Evolutionary conservation across 2,888 invertebrate species (phyloP), one percentile per base, ranked within the genome.

Genomic region (Agriopis aurantiaria): DNA sequence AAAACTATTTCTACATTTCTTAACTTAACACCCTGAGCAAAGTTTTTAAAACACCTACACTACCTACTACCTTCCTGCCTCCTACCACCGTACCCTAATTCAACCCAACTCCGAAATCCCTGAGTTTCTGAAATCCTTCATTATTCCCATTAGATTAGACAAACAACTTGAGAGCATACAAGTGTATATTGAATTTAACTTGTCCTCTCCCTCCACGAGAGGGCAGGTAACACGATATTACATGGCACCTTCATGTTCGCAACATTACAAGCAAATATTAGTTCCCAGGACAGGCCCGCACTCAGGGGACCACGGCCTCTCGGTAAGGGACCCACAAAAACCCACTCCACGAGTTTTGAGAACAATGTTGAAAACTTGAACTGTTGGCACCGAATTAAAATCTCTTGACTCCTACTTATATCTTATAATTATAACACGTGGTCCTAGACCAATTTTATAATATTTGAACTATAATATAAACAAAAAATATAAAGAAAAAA

Each of bases 221-320:
- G n/a, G n/a, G n/a, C n/a, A n/a, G n/a, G 53, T 68, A 57, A 60
- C 40, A n/a, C 17, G n/a, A 62, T 57, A 68, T 56, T 49, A 56
- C 52, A 52, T 33, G 45, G 40, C 57, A 55, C 56, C 60, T 49
- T 53, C 65, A 66, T 68, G 71, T 66, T 69, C 52, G 52, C 66
- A 49, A 73, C 67, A 61, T 75, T 69, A 71, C 60, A 41, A 60
- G 55, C 67, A 73, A 74, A 76, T 74, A 71, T 74, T 69, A 69
- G 65, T 69, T 68, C 67, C 8, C 4, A 45, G 68, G 59, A 69
- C 58, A 57, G 45, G 66, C 2, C 17, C 17, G 43, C 17, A 45
- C 5, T 57, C 8, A 17, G 43, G 33, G 10, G n/a, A 3, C 11
- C 17, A 11, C n/a, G 53, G 53, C 11, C 53, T 7, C 12, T 41